Conservation (phyloP, 2,888 invertebrate species). For the Erebia ligea region DNA sequence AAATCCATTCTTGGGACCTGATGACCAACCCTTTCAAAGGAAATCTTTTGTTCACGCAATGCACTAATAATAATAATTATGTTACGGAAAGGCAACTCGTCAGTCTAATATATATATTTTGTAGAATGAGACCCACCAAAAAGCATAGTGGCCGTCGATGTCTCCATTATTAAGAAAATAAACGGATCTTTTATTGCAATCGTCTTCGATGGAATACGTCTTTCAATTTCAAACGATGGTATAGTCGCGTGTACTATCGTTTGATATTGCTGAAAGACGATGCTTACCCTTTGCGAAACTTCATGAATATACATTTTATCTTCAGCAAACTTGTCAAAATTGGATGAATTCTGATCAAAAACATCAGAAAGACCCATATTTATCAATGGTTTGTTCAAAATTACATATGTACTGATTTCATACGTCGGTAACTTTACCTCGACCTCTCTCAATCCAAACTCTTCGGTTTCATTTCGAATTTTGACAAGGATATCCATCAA, state of each 20-base stretch:
- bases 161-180: slow-evolving; percentile 10
- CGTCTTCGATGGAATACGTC: too few species aligned
- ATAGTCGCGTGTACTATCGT: neutral
- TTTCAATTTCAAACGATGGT: neutral
- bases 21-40: too few species aligned
- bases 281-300: neutral
- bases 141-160: slow-evolving; percentile 3
- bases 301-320: neutral
- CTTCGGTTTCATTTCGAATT: slow-evolving; percentile 70
- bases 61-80: too few species aligned
- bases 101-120: neutral
- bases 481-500: slow-evolving; percentile 75
- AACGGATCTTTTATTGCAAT: neutral
- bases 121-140: neutral
- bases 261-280: neutral
- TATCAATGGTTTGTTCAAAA: slow-evolving; percentile 81
- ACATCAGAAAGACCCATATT: slow-evolving; percentile 87
- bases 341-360: slow-evolving; percentile 67
- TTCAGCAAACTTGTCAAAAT: slow-evolving; percentile 6
- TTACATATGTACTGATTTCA: slow-evolving; percentile 64
- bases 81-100: too few species aligned
- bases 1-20: too few species aligned
- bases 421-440: slow-evolving; percentile 80
- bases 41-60: too few species aligned
- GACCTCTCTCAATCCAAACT: slow-evolving; percentile 83